Percentiles rank a stretch among this genome's conserved stretches.
phyloP scores from a whole-genome alignment of 2,797 vertebrate genomes.

The Oophaga sylvatica region DNA sequence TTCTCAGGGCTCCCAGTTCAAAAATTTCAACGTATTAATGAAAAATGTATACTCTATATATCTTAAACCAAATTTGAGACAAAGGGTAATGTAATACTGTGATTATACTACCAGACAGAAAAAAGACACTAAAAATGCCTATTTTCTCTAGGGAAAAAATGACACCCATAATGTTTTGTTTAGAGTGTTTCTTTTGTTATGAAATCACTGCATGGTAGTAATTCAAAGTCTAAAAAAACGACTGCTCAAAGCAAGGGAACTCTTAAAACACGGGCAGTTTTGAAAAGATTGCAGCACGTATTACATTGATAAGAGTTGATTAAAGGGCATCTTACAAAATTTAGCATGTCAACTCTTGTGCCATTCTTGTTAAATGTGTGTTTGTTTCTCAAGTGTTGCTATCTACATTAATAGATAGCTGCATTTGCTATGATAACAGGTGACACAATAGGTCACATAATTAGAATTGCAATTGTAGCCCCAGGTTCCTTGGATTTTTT shows the following conservation, averaged over 20 bases:
- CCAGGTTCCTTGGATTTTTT: conserved; percentile 50
- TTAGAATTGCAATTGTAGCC: conserved; percentile 59
- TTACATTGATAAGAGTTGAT: conserved; percentile 55
- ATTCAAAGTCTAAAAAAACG: conserved; percentile 2
- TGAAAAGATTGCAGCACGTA: conserved; percentile 36
- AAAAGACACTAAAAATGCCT: neutral
- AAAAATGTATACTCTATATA: neutral
- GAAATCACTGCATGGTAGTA: conserved; percentile 10
- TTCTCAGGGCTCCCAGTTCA: neutral
- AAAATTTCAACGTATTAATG: neutral
- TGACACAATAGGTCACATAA: conserved; percentile 61
- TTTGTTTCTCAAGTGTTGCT: conserved; percentile 51
- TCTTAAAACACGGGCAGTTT: conserved; percentile 23
- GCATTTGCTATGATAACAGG: conserved; percentile 57
- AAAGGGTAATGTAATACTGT: neutral
- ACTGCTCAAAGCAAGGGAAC: conserved; percentile 29
- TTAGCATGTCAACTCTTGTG: conserved; percentile 57
- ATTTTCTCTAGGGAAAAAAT: neutral
- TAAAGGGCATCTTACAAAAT: conserved; percentile 57
- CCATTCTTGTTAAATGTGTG: conserved; percentile 46
- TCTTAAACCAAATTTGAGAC: neutral
- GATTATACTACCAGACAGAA: neutral
- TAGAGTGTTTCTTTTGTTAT: neutral
- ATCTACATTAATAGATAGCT: conserved; percentile 59
- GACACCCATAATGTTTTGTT: conserved; percentile 6